Base-by-base conservation (phyloP, 2,797 vertebrate genomes). In the Crenichthys baileyi region DNA sequence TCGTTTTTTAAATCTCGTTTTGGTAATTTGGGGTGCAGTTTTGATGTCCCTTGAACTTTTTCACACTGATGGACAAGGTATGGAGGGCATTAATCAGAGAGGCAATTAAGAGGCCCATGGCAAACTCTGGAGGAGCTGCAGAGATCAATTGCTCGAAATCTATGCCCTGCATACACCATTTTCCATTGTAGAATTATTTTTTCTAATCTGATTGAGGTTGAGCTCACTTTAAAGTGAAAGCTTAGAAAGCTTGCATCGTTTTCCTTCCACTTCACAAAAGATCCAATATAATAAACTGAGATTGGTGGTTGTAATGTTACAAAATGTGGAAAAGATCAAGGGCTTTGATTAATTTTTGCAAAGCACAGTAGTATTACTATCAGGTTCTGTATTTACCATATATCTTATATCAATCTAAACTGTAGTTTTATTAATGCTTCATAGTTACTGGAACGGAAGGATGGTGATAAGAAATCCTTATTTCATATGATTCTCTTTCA, bases 401-500 rank as follows among this genome's bases (percentile, higher is more conserved):
- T 7, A 24, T 51, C 26, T 51, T 55, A 9, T 82, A 73, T 81
- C 41, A 71, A 18, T 68, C 39, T 68, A 39, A 26, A 7, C 3
- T 31, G 29, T 36, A 36, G 29, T 36, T 63, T 29, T 63, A 18
- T 18, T 67, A n/a, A 68, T 12, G 1, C 65, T 68, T 67, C 4
- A 7, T 39, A 39, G 18, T 29, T 72, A 46, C 48, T 18, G 4
- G 22, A 61, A 67, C 44, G 65, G 60, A 44, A n/a, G 2, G 51
- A 68, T 65, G 24, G 56, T 77, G 46, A 12, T 70, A 24, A 73
- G 44, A 2, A n/a, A 3, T 16, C 72, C 26, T 71, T 53, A 0
- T 85, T 2, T 76, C 12, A 22, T 46, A 11, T 70, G 41, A 7
- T 18, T 83, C 20, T 82, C 22, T 73, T 73, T 0, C 95, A 99